phyloP scores from a whole-genome alignment of 30 jellyfish, hydroid and myxozoan genomes.

The Chironex yamaguchii region DNA sequence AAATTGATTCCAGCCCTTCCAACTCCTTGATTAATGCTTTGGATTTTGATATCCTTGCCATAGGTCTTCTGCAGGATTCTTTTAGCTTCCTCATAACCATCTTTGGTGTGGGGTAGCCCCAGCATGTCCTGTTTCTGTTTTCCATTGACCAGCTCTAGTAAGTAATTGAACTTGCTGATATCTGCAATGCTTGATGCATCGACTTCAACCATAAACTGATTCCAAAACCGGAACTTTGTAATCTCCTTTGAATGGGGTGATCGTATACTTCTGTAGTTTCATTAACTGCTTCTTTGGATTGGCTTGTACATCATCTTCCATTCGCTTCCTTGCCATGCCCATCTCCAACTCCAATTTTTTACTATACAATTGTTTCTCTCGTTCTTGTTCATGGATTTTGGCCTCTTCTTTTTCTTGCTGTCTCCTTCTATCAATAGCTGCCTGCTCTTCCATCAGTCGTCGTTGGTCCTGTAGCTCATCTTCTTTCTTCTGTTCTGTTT shows the following conservation, averaged over 20 bases:
- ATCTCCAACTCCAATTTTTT: background rate
- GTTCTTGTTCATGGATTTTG: background rate
- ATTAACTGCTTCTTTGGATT: background rate
- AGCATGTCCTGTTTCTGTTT: slow-evolving; percentile 58
- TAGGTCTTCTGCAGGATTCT: slow-evolving; percentile 51
- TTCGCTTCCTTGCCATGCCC: background rate
- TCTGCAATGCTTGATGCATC: no score
- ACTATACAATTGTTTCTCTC: background rate
- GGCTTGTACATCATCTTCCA: background rate
- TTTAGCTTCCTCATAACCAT: slow-evolving; percentile 57
- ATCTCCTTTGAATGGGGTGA: background rate
- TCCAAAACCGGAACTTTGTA: background rate
- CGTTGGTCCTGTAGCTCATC: background rate
- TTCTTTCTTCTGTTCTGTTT: slow-evolving; percentile 13
- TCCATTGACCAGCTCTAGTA: slow-evolving; percentile 56
- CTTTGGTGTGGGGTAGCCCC: slow-evolving; percentile 48
- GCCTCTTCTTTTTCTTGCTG: slow-evolving; percentile 19
- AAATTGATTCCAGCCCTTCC: slow-evolving; percentile 37
- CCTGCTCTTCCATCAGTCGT: no score
- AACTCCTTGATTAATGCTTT: slow-evolving; percentile 52
- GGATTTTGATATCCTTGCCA: slow-evolving; percentile 64
- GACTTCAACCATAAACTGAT: background rate
- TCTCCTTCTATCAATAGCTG: slow-evolving; percentile 11
- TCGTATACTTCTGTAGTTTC: background rate
- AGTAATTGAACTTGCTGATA: no score